These are phyloP conservation scores for Pardosa pseudoannulata DNA, from an alignment of 2,888 invertebrate species.

Conservation along the genomic window DNA sequence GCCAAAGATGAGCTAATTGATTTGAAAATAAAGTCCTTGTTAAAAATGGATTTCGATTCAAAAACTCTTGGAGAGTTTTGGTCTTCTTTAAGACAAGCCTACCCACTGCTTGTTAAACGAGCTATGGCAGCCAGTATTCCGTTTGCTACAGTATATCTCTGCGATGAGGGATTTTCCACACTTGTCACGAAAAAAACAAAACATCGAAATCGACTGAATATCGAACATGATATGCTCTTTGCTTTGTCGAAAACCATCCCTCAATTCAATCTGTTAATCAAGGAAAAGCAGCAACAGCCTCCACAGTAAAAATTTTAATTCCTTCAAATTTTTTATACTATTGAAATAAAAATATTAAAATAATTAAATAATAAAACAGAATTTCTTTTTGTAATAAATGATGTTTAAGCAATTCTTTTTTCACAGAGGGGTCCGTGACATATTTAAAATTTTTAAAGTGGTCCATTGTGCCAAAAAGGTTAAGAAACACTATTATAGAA, in stretches of 20 bases:
- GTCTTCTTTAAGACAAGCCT: slow-evolving; percentile 26
- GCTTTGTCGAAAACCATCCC: slow-evolving; percentile 45
- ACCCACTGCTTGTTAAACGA: slow-evolving; percentile 53
- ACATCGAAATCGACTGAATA: slow-evolving; percentile 51
- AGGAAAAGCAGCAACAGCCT: slow-evolving; percentile 44
- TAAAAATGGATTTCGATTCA: slow-evolving; percentile 32
- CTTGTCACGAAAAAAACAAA: slow-evolving; percentile 53
- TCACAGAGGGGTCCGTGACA: slow-evolving; percentile 51
- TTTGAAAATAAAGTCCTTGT: slow-evolving; percentile 40
- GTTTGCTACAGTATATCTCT: slow-evolving; percentile 56
- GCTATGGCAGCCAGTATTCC: slow-evolving; percentile 57
- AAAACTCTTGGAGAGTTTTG: background rate
- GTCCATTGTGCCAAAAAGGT: slow-evolving; percentile 56
- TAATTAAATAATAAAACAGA: no score
- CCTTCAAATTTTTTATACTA: slow-evolving; percentile 39
- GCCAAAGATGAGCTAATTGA: slow-evolving; percentile 49
- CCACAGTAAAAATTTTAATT: slow-evolving; percentile 44
- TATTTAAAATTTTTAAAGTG: slow-evolving; percentile 56
- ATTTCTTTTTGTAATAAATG: slow-evolving; percentile 53
- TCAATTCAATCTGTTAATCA: slow-evolving; percentile 46
- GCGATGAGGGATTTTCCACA: slow-evolving; percentile 47
- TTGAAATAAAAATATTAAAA: slow-evolving; percentile 28
- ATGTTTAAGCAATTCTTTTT: slow-evolving; percentile 55
- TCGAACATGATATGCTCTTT: slow-evolving; percentile 44
- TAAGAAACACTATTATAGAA: slow-evolving; percentile 29